Evolutionary conservation across 2,113 vertebrate genomes (phyloP).

Genomic region (Petromus typicus): DNA sequence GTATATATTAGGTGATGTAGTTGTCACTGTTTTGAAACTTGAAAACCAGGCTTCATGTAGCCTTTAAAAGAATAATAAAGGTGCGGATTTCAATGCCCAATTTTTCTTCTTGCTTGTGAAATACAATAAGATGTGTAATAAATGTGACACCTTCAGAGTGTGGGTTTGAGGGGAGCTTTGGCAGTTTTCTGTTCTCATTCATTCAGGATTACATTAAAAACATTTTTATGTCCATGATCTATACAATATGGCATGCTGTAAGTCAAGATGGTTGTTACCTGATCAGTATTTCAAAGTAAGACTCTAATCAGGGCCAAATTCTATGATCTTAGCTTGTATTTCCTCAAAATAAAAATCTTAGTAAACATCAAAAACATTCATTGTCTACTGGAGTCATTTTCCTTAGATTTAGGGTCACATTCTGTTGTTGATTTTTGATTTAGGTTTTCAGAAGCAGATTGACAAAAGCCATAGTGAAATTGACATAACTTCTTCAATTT

Average conservation of each 20-base stretch:
- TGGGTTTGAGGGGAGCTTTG: slow-evolving; percentile 31
- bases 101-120: slow-evolving; percentile 57
- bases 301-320: slow-evolving; percentile 14
- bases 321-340: slow-evolving; percentile 52
- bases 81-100: neutral
- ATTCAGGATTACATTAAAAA: slow-evolving; percentile 32
- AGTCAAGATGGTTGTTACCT: slow-evolving; percentile 6
- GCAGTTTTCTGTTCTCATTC: slow-evolving; percentile 19
- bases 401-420: slow-evolving; percentile 39
- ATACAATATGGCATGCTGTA: neutral
- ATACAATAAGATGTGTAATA: slow-evolving; percentile 52
- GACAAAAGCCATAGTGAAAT: slow-evolving; percentile 44
- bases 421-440: slow-evolving; percentile 56
- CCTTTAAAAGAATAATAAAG: slow-evolving; percentile 52
- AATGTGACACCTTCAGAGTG: slow-evolving; percentile 46
- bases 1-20: neutral
- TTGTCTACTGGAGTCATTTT: neutral
- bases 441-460: slow-evolving; percentile 37
- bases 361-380: slow-evolving; percentile 31
- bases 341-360: slow-evolving; percentile 58
- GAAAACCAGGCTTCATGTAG: slow-evolving; percentile 23
- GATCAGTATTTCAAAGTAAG: slow-evolving; percentile 25
- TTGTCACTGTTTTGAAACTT: slow-evolving; percentile 55
- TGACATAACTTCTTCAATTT: slow-evolving; percentile 56
- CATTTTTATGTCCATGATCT: neutral